Base-by-base conservation (phyloP, 2,113 vertebrate genomes). In the Vulpes ferrilata region DNA sequence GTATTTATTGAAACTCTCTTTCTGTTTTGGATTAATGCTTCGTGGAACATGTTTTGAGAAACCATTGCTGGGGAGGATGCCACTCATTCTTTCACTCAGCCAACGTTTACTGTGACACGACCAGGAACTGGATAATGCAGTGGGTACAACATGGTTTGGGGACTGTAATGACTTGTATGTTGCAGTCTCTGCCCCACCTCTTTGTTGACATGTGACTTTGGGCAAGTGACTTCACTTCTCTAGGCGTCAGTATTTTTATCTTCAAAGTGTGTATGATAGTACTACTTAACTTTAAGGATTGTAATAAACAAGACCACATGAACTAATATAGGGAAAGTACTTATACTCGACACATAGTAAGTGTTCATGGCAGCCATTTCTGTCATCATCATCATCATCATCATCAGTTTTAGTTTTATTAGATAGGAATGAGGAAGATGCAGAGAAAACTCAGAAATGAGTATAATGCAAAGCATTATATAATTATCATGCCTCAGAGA, bases 101-200 rank as follows among this genome's bases (percentile, higher is more conserved):
- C 17, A 2, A 11, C n/a, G 9, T 20, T 22, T 11, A 59, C 51
- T 30, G 7, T 10, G 5, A 78, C 3, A 32, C 2, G 2, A 1
- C 10, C 12, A 19, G 12, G 1, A 60, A n/a, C 27, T 51, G 60
- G 69, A 7, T 2, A 0, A 78, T 11, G 2, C 51, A 9, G 25
- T 8, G 38, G 32, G 9, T 1, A 16, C 12, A 15, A 32, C 59
- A 53, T 13, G 27, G 23, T 22, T 23, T 35, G 53, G n/a, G 60
- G 35, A 43, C 32, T 1, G 1, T 6, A 20, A 11, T 15, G 32
- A 59, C 25, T 60, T 62, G 23, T 15, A 55, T 20, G 22, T 60
- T 62, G 20, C 32, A 79, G 32, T 30, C 48, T 92, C 87, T n/a
- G 17, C 67, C 69, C 38, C 4, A 7, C 3, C 0, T 25, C 35